phyloP scores from a whole-genome alignment of 2,113 vertebrate genomes.

The Acrocephalus kingi region DNA sequence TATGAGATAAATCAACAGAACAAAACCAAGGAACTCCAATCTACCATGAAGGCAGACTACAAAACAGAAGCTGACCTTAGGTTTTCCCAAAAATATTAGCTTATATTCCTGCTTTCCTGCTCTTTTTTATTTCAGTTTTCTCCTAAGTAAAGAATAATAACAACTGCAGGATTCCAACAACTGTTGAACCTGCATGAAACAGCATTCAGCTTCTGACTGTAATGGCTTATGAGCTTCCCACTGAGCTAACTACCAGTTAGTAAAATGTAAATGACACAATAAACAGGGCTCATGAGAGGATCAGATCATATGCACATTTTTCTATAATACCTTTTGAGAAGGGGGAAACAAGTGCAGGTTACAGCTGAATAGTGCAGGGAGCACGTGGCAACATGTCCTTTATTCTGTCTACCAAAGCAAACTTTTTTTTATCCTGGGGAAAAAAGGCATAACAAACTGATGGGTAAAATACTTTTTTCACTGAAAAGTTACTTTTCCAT shows the following conservation, averaged over 20 bases:
- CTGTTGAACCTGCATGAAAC: background rate
- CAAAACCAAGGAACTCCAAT: background rate
- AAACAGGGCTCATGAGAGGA: conserved; percentile 1
- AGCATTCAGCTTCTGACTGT: background rate
- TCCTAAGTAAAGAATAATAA: background rate
- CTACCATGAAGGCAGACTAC: background rate
- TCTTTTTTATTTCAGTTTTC: background rate
- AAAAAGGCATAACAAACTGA: background rate
- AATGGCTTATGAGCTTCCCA: conserved; percentile 5
- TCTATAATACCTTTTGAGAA: background rate
- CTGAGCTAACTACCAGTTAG: background rate
- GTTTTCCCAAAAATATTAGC: background rate
- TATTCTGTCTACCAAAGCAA: background rate
- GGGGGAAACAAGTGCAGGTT: background rate
- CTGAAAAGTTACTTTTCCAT: background rate
- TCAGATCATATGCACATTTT: background rate
- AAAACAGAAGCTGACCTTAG: background rate
- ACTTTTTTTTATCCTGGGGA: background rate
- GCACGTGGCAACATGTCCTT: background rate
- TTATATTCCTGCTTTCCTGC: background rate
- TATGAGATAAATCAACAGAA: background rate
- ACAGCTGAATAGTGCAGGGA: background rate
- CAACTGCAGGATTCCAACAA: background rate
- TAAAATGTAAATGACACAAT: conserved; percentile 6
- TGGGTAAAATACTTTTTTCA: background rate